Evolutionary conservation across 2,888 invertebrate genomes (phyloP).

Genomic region (Cheilosia variabilis): DNA sequence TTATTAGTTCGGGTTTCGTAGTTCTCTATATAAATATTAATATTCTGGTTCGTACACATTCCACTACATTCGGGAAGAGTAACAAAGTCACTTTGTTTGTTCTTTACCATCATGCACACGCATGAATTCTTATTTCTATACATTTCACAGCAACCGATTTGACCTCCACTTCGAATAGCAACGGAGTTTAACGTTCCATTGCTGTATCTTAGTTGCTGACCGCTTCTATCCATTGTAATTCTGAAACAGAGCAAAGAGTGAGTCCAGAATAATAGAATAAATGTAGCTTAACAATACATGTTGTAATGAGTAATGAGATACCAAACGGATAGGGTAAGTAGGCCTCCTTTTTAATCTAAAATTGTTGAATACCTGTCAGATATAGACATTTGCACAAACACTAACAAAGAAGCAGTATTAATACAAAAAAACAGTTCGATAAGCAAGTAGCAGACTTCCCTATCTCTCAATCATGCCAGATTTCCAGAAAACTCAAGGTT

Average conservation of each 20-base stretch:
- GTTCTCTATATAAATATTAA: constrained; percentile 54
- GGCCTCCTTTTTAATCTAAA: too few species aligned
- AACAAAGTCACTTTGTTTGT: constrained; percentile 13
- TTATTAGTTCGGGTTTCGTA: constrained; percentile 29
- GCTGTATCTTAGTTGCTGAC: constrained; percentile 37
- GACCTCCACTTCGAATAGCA: constrained; percentile 15
- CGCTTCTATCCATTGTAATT: constrained; percentile 38
- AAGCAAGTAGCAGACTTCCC: too few species aligned
- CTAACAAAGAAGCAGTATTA: too few species aligned
- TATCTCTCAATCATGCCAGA: too few species aligned
- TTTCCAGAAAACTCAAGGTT: too few species aligned
- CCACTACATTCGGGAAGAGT: constrained; percentile 33
- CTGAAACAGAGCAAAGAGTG: constrained; percentile 10
- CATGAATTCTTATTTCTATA: constrained; percentile 31
- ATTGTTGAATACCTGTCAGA: too few species aligned
- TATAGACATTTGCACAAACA: too few species aligned
- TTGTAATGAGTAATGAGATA: too few species aligned
- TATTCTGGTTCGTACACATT: constrained; percentile 45
- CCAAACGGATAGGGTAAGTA: too few species aligned
- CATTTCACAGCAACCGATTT: constrained; percentile 33
- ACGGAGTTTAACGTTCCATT: constrained; percentile 24
- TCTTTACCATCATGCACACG: constrained; percentile 22
- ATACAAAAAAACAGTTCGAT: too few species aligned
- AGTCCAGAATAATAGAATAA: too few species aligned
- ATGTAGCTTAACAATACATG: too few species aligned